Conservation (phyloP, 2,888 invertebrate genomes). For the Lepidocyrtoides sp. region DNA sequence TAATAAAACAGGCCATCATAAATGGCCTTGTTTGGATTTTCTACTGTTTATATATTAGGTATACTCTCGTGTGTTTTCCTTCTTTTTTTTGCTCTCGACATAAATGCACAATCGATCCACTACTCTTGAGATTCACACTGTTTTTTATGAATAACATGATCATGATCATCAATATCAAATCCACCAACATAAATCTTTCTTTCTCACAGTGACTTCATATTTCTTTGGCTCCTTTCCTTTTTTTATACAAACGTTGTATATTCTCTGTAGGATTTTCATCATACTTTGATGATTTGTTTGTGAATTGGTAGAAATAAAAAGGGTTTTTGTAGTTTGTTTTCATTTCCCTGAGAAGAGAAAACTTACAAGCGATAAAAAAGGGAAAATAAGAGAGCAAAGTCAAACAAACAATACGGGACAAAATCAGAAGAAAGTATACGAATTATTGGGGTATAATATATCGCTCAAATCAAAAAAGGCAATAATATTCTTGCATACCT, state of each 20-base stretch:
- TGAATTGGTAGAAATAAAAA: constrained; percentile 33
- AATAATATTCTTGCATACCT: not conserved
- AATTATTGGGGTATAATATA: not conserved
- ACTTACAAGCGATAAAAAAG: not conserved
- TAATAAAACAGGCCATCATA: constrained; percentile 23
- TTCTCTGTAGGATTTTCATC: constrained; percentile 54
- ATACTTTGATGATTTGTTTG: constrained; percentile 57
- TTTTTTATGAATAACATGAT: constrained; percentile 58
- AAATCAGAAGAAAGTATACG: not conserved
- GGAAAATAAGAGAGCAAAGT: constrained; percentile 4
- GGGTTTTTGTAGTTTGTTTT: constrained; percentile 22
- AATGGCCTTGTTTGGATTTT: constrained; percentile 30
- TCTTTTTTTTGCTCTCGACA: not conserved
- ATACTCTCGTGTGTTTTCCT: not conserved
- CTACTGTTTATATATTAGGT: no score
- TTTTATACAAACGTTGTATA: not conserved
- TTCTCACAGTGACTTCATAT: constrained; percentile 32
- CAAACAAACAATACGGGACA: not conserved
- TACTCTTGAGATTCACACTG: not conserved
- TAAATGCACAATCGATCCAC: constrained; percentile 59
- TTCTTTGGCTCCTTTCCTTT: not conserved
- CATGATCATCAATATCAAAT: constrained; percentile 64
- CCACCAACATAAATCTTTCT: constrained; percentile 65
- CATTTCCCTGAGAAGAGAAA: constrained; percentile 20
- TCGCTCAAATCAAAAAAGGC: constrained; percentile 6